Base-by-base conservation (phyloP, 2,797 vertebrate genomes). In the Falco cherrug region DNA sequence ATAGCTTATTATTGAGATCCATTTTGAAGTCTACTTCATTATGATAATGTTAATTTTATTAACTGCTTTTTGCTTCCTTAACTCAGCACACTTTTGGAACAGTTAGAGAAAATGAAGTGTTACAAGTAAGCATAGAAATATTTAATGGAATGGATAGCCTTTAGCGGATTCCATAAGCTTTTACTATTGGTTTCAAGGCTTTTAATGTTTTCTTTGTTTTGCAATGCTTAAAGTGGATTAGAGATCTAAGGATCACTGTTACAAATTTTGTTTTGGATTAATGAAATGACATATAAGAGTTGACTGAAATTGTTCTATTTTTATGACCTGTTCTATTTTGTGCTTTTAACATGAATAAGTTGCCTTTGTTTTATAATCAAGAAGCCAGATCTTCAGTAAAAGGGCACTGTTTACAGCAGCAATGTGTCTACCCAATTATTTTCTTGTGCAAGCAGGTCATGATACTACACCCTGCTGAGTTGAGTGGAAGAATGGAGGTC, bases 161-260 rank as follows among this genome's bases (percentile, higher is more conserved):
- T 92, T 54, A 76, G 65, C 3, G 1, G 84, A 54, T 91, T 96
- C 79, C 78, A 91, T 91, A 90, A 96, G 86, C 48, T 93, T 97
- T 84, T 91, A 68, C 68, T 84, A 87, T 80, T 93, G 64, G 60
- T 96, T 93, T 92, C 75, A 81, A 76, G 22, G 64, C 45, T 94
- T 96, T 94, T 93, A 94, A 93, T 92, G 50, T 96, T 96, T 93
- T 93, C 56, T 97, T 97, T 94, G 77, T 90, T 96, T 96, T 89
- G 78, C 82, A 95, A 35, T 92, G n/a, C 77, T 96, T 95, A 84
- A 96, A 97, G 59, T 92, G 35, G 91, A 95, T 96, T 94, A 96
- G 80, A 60, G 88, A 75, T 94, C 68, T 85, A 74, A 97, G 93
- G 83, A 94, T 93, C 50, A 85, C 77, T 89, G 80, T 90, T 95